A percentile compares a stretch with the other conserved stretches of the same genome.
phyloP scores from a whole-genome alignment of 2,113 vertebrate genomes.

The Bucco capensis region DNA sequence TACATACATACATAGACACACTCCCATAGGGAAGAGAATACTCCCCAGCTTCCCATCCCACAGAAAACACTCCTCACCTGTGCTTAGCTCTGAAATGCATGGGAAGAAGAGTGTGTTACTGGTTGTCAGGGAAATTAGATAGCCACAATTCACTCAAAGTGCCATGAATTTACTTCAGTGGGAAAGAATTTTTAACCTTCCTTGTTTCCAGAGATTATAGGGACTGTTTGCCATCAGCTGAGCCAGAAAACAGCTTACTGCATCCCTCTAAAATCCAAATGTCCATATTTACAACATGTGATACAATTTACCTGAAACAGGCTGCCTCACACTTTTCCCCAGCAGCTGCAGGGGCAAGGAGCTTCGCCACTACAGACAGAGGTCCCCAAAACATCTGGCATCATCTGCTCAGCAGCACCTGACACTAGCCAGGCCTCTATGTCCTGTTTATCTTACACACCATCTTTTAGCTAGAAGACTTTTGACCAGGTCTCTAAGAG shows the following conservation, averaged over 20 bases:
- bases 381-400: background rate
- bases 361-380: background rate
- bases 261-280: background rate
- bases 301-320: background rate
- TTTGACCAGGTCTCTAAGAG: background rate
- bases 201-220: background rate
- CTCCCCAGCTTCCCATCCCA: background rate
- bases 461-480: background rate
- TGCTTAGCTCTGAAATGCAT: background rate
- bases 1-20: background rate
- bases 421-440: background rate
- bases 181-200: background rate
- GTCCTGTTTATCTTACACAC: background rate
- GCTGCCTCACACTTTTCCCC: background rate
- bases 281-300: background rate
- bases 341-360: background rate
- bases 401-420: background rate
- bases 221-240: background rate
- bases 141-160: background rate
- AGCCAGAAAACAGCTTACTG: background rate
- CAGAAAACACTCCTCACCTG: background rate
- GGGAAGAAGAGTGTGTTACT: background rate
- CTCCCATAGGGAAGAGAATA: background rate
- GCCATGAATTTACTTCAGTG: background rate
- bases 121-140: background rate